Conservation (phyloP, 2,113 vertebrate genomes). For the Pundamilia nyererei region DNA sequence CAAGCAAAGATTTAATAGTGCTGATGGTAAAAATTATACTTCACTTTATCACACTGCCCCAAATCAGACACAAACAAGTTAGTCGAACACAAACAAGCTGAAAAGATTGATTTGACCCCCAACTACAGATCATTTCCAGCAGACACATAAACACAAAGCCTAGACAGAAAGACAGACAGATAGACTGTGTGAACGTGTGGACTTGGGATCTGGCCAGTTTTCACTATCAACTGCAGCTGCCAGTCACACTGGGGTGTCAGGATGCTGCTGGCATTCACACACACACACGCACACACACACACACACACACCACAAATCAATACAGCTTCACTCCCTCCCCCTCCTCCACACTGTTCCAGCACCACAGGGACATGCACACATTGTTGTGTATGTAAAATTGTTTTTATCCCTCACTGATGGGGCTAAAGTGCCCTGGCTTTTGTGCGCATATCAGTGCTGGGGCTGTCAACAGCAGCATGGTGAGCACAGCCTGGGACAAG, state of each 20-base stretch:
- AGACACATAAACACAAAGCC: background rate
- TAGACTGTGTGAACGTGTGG: conserved; percentile 1
- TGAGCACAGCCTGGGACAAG: background rate
- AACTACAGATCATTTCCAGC: background rate
- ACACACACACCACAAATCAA: conserved; percentile 28
- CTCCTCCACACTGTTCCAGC: conserved; percentile 3
- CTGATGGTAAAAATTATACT: background rate
- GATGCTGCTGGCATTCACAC: conserved; percentile 48
- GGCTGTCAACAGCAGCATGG: background rate
- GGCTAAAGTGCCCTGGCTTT: background rate
- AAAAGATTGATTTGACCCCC: conserved; percentile 23
- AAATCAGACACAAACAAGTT: background rate
- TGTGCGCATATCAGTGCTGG: background rate
- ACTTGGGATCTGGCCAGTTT: conserved; percentile 29
- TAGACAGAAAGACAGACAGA: background rate
- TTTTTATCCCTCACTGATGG: background rate
- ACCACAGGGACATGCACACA: background rate
- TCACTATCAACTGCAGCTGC: conserved; percentile 64
- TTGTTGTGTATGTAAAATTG: background rate
- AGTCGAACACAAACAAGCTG: background rate
- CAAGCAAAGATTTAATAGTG: background rate
- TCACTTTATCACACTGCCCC: background rate
- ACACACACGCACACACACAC: background rate
- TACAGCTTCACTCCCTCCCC: conserved; percentile 4
- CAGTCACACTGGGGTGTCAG: conserved; percentile 55